Percentiles rank a stretch among this genome's conserved stretches.
These are phyloP conservation scores for Octodonta nipae DNA, from an alignment of 2,888 invertebrate genomes.

Conservation along the genomic window DNA sequence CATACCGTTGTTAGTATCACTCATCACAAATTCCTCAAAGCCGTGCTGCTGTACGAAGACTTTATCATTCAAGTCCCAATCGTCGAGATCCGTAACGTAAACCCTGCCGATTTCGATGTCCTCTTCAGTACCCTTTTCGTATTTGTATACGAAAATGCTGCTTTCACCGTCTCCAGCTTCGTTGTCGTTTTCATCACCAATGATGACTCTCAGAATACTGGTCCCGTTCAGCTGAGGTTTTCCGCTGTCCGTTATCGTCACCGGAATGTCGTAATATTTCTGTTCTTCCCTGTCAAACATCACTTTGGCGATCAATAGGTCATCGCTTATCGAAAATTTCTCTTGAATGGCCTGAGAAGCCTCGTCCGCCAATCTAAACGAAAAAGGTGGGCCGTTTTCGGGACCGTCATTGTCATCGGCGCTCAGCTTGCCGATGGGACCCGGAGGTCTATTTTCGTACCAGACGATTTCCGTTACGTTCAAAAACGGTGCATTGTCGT, in stretches of 20 bases:
- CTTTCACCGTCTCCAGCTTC: conserved; percentile 77
- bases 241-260: conserved; percentile 80
- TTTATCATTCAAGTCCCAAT: conserved; percentile 93
- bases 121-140: conserved; percentile 63
- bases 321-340: conserved; percentile 57
- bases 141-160: conserved; percentile 87
- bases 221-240: conserved; percentile 58
- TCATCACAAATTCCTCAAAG: conserved; percentile 55
- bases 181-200: conserved; percentile 91
- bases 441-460: conserved; percentile 60
- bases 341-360: conserved; percentile 54
- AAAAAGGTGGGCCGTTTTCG: conserved; percentile 77
- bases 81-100: conserved; percentile 87
- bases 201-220: conserved; percentile 74
- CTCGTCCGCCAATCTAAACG: conserved; percentile 51
- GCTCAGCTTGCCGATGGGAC: conserved; percentile 48
- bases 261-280: conserved; percentile 79
- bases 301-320: conserved; percentile 52
- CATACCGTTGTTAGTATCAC: conserved; percentile 60
- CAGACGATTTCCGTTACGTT: conserved; percentile 70
- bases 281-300: conserved; percentile 75
- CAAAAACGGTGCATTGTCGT: conserved; percentile 85
- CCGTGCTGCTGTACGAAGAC: conserved; percentile 49
- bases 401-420: conserved; percentile 72
- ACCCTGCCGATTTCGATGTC: conserved; percentile 79